Conservation (phyloP, 2,113 vertebrate genomes). For the Sceloporus undulatus region DNA sequence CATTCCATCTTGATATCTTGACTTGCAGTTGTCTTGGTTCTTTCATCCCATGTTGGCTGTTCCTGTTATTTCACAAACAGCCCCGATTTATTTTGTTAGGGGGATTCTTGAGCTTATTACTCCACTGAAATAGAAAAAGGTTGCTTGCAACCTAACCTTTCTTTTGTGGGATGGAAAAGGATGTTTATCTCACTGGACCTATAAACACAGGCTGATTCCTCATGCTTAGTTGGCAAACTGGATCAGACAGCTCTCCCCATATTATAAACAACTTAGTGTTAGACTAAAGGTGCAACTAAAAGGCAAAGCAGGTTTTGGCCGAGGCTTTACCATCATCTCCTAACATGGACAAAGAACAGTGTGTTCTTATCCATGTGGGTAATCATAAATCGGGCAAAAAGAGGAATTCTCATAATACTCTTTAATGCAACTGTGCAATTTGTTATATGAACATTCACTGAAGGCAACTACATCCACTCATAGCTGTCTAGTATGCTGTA, state of each 20-base stretch:
- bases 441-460: not conserved
- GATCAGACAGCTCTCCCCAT: not conserved
- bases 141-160: not conserved
- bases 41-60: not conserved
- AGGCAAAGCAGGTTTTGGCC: not conserved
- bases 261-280: not conserved
- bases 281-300: not conserved
- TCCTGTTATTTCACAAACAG: not conserved
- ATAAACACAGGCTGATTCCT: not conserved
- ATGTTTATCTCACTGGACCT: conserved; percentile 1
- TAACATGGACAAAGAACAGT: not conserved
- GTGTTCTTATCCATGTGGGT: not conserved
- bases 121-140: not conserved
- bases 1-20: not conserved
- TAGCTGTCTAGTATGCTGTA: not conserved
- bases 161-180: not conserved
- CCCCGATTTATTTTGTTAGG: not conserved
- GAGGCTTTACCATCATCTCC: not conserved
- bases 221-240: not conserved
- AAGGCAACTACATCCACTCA: not conserved
- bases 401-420: not conserved
- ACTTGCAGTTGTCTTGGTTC: not conserved
- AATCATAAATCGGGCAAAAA: not conserved
- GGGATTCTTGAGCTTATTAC: not conserved
- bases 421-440: not conserved